Conservation (phyloP, 1,140 invertebrate genomes). For the Gonioctena quinquepunctata region DNA sequence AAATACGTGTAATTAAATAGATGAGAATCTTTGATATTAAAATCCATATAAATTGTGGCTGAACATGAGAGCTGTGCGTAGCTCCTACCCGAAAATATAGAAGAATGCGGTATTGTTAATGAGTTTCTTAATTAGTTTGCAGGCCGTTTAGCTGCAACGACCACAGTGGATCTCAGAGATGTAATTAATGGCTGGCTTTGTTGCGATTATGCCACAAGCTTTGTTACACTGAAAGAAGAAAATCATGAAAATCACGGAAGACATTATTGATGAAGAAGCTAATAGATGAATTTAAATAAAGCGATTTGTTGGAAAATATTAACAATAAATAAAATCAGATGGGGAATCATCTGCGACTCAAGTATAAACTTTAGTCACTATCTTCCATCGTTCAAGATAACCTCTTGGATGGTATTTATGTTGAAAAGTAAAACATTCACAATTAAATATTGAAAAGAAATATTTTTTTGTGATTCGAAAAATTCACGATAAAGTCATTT, state of each 20-base stretch:
- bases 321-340: too few species aligned
- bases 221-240: background rate
- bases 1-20: background rate
- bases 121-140: conserved; percentile 17
- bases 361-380: too few species aligned
- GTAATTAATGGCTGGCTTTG: conserved; percentile 18
- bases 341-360: too few species aligned
- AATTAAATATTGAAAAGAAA: too few species aligned
- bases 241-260: background rate
- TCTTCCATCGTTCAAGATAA: too few species aligned
- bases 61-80: background rate
- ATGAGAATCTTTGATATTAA: background rate
- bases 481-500: too few species aligned
- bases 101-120: conserved; percentile 5
- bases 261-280: too few species aligned
- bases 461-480: too few species aligned
- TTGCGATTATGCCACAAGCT: conserved; percentile 11
- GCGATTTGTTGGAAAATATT: too few species aligned
- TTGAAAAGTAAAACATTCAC: too few species aligned
- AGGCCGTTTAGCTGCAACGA: conserved; percentile 8
- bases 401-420: too few species aligned
- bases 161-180: background rate
- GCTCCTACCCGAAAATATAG: background rate
- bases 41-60: background rate
- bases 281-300: too few species aligned